phyloP scores from a whole-genome alignment of 35 echinoderm and acorn worm species.

The Apostichopus parvimensis region DNA sequence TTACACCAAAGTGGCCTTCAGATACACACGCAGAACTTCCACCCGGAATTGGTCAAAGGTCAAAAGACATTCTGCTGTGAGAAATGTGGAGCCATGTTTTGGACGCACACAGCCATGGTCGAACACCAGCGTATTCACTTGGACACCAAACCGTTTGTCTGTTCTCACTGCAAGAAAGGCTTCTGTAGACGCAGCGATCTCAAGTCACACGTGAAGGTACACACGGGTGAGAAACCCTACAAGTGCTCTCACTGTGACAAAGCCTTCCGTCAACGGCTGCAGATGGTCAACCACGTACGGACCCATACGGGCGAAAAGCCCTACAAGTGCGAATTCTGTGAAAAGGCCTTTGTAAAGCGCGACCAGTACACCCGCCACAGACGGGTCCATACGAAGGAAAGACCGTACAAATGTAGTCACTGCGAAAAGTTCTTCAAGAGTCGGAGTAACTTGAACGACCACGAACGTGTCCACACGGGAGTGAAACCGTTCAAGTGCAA shows the following conservation, averaged over 20 bases:
- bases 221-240: slow-evolving; percentile 51
- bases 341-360: slow-evolving; percentile 70
- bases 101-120: slow-evolving; percentile 23
- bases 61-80: slow-evolving; percentile 41
- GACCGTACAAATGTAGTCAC: slow-evolving; percentile 68
- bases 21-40: slow-evolving; percentile 50
- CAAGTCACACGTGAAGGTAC: slow-evolving; percentile 35
- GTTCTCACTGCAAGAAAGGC: slow-evolving; percentile 43
- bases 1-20: slow-evolving; percentile 39
- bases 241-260: slow-evolving; percentile 67
- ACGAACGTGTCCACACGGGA: slow-evolving; percentile 70
- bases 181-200: slow-evolving; percentile 37
- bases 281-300: slow-evolving; percentile 62
- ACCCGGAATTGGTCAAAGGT: slow-evolving; percentile 29
- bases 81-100: slow-evolving; percentile 52
- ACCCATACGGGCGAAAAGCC: slow-evolving; percentile 76
- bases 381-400: slow-evolving; percentile 73
- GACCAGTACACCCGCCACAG: slow-evolving; percentile 59
- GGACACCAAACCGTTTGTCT: slow-evolving; percentile 46
- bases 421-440: slow-evolving; percentile 72
- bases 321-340: slow-evolving; percentile 72
- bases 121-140: slow-evolving; percentile 52
- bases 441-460: slow-evolving; percentile 59
- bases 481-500: slow-evolving; percentile 69
- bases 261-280: slow-evolving; percentile 56